Evolutionary conservation across 1,140 invertebrate species (phyloP), one percentile per base, ranked within the genome.

Genomic region (Neodiprion lecontei): DNA sequence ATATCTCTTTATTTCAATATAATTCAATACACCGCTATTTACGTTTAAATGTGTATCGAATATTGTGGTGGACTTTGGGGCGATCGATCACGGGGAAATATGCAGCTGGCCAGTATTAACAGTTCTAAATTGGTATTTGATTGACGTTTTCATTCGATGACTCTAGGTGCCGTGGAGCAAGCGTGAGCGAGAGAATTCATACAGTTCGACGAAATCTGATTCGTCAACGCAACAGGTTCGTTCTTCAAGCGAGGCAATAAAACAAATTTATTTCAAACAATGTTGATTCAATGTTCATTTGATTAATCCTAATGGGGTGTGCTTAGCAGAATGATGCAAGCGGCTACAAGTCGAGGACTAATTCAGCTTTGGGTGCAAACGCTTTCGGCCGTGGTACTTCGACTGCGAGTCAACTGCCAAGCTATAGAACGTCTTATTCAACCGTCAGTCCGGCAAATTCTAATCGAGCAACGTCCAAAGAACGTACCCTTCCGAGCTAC

Each of bases 381-480:
- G 77, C 78, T 73, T 86, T 79, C 67, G 80, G 83, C n/a, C 82
- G 83, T 71, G 83, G 79, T 70, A n/a, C 81, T 9, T 77, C 85
- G 7, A 75, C 79, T 10, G 81, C 80, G 75, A 86, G 79, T 75
- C 79, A 75, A 69, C 76, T 85, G 14, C 76, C 82, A 50, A 86
- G 79, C 79, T 87, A 85, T 76, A 83, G 86, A 77, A 85, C 75
- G 69, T 83, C 72, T 72, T 86, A 87, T 72, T 76, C 81, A 49
- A 80, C 78, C 70, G 76, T 80, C 12, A 79, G 81, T 72, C 81
- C 81, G n/a, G 78, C 70, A 70, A 61, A 61, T 61, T 78, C 81
- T 70, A 72, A 66, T 72, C 78, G 83, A 76, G 74, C 78, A 53
- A 67, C 81, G 47, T 76, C 76, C 40, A 87, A 86, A 79, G 83